Evolutionary conservation across 2,113 vertebrate species (phyloP).

Genomic region (Scolopax mira): DNA sequence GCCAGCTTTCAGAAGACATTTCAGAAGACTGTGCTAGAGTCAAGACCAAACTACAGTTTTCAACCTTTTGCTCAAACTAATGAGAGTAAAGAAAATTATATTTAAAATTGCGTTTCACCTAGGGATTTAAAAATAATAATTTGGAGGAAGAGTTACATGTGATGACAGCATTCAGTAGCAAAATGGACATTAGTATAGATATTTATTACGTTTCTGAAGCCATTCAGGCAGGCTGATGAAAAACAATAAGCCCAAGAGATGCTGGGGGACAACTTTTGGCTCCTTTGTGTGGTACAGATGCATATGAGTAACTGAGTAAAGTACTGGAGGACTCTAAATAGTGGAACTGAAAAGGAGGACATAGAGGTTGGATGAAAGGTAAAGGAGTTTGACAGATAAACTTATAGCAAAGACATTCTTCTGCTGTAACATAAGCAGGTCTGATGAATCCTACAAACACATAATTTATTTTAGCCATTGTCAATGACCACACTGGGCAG

Average conservation of each 20-base stretch:
- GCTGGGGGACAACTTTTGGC: neutral
- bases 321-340: neutral
- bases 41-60: neutral
- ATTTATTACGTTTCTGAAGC: neutral
- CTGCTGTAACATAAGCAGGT: neutral
- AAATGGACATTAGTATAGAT: neutral
- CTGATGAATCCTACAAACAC: neutral
- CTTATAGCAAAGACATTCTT: neutral
- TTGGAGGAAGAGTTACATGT: neutral
- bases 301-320: neutral
- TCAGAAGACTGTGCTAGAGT: neutral
- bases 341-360: neutral
- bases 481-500: neutral
- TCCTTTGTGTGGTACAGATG: neutral
- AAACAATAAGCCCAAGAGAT: neutral
- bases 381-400: neutral
- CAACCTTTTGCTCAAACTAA: neutral
- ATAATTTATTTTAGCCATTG: neutral
- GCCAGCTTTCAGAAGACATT: neutral
- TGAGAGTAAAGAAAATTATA: neutral
- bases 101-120: neutral
- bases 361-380: neutral
- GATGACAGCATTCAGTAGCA: neutral
- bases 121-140: neutral
- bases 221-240: neutral